Evolutionary conservation across 2,113 vertebrate genomes (phyloP), one percentile per base, ranked within the genome.

Genomic region (Caracal caracal): DNA sequence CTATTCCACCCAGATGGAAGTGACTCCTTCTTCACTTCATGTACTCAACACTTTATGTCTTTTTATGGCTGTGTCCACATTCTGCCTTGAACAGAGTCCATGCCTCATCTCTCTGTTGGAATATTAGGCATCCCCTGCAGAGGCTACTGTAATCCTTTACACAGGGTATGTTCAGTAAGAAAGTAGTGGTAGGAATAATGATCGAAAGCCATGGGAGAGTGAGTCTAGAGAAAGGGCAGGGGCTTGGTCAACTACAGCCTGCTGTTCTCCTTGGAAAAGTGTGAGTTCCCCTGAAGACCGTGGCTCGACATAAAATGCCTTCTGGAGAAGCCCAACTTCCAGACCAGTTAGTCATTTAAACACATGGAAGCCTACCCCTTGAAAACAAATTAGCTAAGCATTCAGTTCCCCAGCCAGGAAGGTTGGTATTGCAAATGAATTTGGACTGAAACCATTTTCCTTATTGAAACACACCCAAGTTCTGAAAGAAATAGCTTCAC

Each of bases 401-500:
- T 92, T 94, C 79, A 93, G 47, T 88, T 95, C 89, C 93, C 94
- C 43, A 94, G 63, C 51, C 30, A 96, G 56, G 85, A 91, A 89
- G 35, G 68, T 61, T 93, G 82, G 86, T 91, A 76, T 84, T 94
- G 49, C 82, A 92, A 81, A 82, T 96, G 80, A 47, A 96, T 95
- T 95, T 84, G 24, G 79, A 53, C 63, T 93, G 86, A 96, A 96
- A 95, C 47, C 43, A 71, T 88, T 97, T 97, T 94, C 92, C 86
- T 96, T 97, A 96, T 80, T 83, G 91, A 97, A 97, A 96, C 40
- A 83, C 43, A 66, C 47, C 90, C 91, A 97, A 94, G 66, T 96
- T 96, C 96, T 96, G 95, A 97, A 96, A 97, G 81, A 93, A 97
- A 96, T 96, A 95, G 79, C 90, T 94, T 94, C 83, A 95, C 94